Evolutionary conservation across 1,140 invertebrate genomes (phyloP).

Genomic region (Phocides pigmalion): DNA sequence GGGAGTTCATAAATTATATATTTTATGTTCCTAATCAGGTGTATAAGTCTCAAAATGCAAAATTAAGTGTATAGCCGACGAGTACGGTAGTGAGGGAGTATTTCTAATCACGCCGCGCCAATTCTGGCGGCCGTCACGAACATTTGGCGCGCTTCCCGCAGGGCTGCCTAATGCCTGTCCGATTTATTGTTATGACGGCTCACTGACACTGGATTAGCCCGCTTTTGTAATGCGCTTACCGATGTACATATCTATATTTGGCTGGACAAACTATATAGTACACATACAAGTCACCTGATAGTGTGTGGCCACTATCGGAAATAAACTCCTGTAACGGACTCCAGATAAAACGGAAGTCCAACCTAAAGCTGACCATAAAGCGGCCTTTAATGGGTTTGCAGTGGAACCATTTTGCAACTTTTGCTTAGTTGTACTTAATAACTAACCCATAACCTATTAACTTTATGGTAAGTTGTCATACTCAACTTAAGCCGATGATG

Average conservation of each 20-base stretch:
- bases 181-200: slow-evolving; percentile 19
- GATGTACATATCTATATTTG: not conserved
- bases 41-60: not conserved
- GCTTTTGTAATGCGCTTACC: not conserved
- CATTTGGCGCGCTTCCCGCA: slow-evolving; percentile 68
- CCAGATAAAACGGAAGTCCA: too few relatives aligned
- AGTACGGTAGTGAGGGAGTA: slow-evolving; percentile 41
- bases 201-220: slow-evolving; percentile 1
- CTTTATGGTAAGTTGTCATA: too few relatives aligned
- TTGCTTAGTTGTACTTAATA: too few relatives aligned
- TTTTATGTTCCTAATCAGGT: not conserved
- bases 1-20: not conserved
- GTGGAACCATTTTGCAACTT: too few relatives aligned
- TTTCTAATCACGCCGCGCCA: slow-evolving; percentile 68
- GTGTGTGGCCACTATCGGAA: too few relatives aligned
- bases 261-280: too few relatives aligned
- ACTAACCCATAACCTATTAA: too few relatives aligned
- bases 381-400: too few relatives aligned
- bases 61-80: slow-evolving; percentile 13
- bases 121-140: slow-evolving; percentile 62
- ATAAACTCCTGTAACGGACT: too few relatives aligned
- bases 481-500: too few relatives aligned
- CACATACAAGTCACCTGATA: too few relatives aligned
- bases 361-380: too few relatives aligned
- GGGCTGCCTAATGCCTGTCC: slow-evolving; percentile 45